Evolutionary conservation across 2,888 invertebrate genomes (phyloP), one percentile per base, ranked within the genome.

Genomic region (Mesoligia furuncula): DNA sequence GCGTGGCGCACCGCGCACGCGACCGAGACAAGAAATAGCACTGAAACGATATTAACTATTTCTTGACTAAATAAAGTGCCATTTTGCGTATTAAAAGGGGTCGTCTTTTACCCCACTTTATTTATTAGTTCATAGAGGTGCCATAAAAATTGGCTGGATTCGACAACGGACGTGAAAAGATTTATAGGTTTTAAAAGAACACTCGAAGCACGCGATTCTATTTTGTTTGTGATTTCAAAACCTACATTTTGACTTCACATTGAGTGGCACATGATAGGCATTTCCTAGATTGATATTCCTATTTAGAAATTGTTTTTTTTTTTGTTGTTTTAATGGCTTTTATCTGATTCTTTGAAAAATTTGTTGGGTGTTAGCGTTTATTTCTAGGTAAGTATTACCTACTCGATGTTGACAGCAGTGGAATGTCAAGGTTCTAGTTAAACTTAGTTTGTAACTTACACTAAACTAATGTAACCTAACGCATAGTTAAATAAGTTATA

Each of bases 1-100:
- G 84, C 80, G 73, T 83, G 87, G 36, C n/a, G 3, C 71, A 80
- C 68, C 77, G 39, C n/a, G 6, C 75, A 84, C 73, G 87, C 68
- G 17, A 79, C 42, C 24, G 15, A 59, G 62, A 72, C 36, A 36
- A 27, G 5, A 70, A 66, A 39, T 24, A 62, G 5, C 27, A 15
- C n/a, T 24, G n/a, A 73, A 51, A 62, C 42, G 3, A 54, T 39
- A 75, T 57, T 24, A n/a, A n/a, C n/a, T n/a, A 57, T 51, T 48
- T 36, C 5, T 45, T 20, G n/a, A 59, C 36, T 36, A 36, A 7
- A 36, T 36, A 36, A 36, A 36, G 36, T 36, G 36, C 36, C 6
- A 6, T 36, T 36, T 36, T 36, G 36, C 36, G 36, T 6, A 36
- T 36, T 36, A 36, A 36, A 36, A 36, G 36, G 36, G 36, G 36